Percentiles rank a stretch among this genome's conserved stretches.
These are phyloP conservation scores for Entomyzon cyanotis DNA, from an alignment of 2,113 vertebrate species.

Conservation along the genomic window DNA sequence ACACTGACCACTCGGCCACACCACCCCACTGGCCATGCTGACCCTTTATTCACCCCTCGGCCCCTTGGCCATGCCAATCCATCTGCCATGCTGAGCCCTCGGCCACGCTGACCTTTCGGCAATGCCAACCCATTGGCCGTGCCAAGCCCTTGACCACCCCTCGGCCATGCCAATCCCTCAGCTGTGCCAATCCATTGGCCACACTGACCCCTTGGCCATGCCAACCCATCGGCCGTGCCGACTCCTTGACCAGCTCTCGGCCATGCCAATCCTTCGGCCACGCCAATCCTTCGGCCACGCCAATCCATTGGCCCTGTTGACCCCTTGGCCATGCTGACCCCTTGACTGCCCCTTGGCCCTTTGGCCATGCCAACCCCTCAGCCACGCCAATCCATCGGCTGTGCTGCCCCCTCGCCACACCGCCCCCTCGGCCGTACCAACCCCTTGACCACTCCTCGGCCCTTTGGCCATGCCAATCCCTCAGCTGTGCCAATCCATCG, in stretches of 20 bases:
- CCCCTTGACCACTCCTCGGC: not conserved
- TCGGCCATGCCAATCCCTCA: not conserved
- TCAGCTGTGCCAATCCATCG: not conserved
- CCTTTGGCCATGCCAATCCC: not conserved
- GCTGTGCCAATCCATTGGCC: not conserved
- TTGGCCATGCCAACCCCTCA: fast-evolving
- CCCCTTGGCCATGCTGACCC: not conserved
- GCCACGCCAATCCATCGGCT: not conserved
- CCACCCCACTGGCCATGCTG: too few species aligned
- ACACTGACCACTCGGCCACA: not conserved
- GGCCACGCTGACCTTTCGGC: too few species aligned
- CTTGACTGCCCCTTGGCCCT: too few species aligned
- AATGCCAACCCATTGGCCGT: too few species aligned
- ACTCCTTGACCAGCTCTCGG: not conserved
- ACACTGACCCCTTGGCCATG: not conserved
- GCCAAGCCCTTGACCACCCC: too few species aligned
- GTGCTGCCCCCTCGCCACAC: not conserved
- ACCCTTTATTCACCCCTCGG: not conserved
- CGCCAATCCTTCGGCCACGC: not conserved
- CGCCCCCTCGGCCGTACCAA: not conserved
- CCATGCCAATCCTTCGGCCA: too few species aligned
- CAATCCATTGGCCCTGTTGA: not conserved
- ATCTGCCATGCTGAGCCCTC: not conserved
- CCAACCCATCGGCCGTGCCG: too few species aligned
- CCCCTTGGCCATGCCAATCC: fast-evolving